Evolutionary conservation across 1,140 invertebrate genomes (phyloP), one percentile per base, ranked within the genome.

Genomic region (Diabrotica virgifera): DNA sequence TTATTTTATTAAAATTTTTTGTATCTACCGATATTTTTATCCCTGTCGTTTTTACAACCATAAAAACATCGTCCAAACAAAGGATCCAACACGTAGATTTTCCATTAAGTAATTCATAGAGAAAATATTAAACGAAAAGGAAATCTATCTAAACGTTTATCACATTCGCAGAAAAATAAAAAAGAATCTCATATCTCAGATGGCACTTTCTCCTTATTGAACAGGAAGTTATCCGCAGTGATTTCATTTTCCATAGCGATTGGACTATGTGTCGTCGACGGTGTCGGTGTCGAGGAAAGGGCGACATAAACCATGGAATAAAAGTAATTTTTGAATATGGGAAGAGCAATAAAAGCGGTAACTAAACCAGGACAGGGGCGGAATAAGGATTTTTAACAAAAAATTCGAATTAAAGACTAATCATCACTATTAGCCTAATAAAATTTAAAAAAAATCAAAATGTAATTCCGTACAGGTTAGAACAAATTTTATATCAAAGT

Each of bases 281-380:
- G 36, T 58, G 50, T 54, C 37, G 2, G 36, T 58, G 50, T 54
- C 14, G 8, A 12, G 53, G 50, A 59, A 68, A 58, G 52, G 66
- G 62, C 60, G 60, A 52, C 53, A 64, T 66, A 69, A 66, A 67
- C 56, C 58, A 64, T 53, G 60, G 59, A 64, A 68, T 72, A 68
- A 64, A 68, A 70, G 68, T 68, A 70, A 70, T 70, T 72, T 67
- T 72, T 68, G 67, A 70, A 70, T 72, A 66, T 68, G 64, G 71
- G 66, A 51, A 63, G 55, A 13, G 69, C 64, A 65, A 72, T 72
- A 72, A 70, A 70, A 72, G 65, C 67, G 64, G 63, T 63, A 70
- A 72, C 66, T 69, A 67, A 65, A 58, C 66, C 60, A 24, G 55
- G 37, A n/a, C 24, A 12, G 55, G 55, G n/a, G 12, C 6, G 36